Percentiles rank a stretch among this genome's conserved stretches.
Conservation (phyloP, 2,113 vertebrate species). For the Osmerus eperlanus region DNA sequence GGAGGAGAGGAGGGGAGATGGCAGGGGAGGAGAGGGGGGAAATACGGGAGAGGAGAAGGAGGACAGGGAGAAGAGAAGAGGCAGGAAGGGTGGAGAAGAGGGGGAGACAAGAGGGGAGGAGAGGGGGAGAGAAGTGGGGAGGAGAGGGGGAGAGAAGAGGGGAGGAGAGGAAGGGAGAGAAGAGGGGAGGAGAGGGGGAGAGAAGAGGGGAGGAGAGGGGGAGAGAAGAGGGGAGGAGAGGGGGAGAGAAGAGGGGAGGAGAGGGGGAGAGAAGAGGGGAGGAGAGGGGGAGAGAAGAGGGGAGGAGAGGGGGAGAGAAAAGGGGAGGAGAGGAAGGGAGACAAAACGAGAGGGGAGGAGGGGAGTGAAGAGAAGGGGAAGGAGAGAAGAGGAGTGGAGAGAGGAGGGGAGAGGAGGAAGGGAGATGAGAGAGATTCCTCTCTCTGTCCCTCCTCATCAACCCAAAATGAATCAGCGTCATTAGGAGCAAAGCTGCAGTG, state of each 20-base stretch:
- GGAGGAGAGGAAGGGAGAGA: slow-evolving; percentile 22
- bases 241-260: slow-evolving; percentile 18
- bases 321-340: slow-evolving; percentile 8
- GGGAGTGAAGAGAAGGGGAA: no score
- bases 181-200: slow-evolving; percentile 16
- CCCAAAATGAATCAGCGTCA: slow-evolving; percentile 46
- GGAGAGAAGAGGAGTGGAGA: no score
- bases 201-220: not conserved
- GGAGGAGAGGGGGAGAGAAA: slow-evolving; percentile 15
- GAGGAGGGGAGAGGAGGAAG: slow-evolving; percentile 28
- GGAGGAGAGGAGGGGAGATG: slow-evolving; percentile 10
- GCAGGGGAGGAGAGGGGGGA: no score
- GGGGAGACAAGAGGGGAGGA: no score
- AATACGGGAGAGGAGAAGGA: no score
- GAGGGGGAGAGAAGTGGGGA: not conserved
- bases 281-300: slow-evolving; percentile 15
- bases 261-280: slow-evolving; percentile 13
- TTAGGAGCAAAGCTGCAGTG: slow-evolving; percentile 38
- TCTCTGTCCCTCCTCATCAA: slow-evolving; percentile 41
- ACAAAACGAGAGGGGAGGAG: no score
- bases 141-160: slow-evolving; percentile 19
- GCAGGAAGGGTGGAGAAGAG: no score
- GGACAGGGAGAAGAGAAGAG: no score
- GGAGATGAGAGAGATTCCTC: not conserved
- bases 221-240: slow-evolving; percentile 26